Conservation (phyloP, 2,888 invertebrate genomes). For the Andrena chrysosceles region DNA sequence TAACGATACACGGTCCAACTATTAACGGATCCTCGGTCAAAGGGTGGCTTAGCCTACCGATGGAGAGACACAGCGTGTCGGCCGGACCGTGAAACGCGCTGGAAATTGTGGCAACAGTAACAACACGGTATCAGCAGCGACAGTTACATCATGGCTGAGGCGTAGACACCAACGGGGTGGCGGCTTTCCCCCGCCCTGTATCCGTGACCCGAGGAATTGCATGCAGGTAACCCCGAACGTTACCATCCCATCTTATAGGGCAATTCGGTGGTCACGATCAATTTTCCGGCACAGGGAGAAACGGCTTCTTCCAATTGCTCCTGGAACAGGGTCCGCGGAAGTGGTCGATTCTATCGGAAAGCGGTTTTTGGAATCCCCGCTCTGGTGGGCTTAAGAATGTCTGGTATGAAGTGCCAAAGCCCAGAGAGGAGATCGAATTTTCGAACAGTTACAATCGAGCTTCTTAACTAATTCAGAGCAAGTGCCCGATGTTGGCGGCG, state of each 20-base stretch:
- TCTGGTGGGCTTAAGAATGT: not conserved
- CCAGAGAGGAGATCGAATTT: not conserved
- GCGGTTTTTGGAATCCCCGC: slow-evolving; percentile 14
- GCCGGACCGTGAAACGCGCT: slow-evolving; percentile 61
- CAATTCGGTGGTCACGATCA: slow-evolving; percentile 65
- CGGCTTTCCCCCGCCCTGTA: slow-evolving; percentile 15
- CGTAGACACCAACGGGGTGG: slow-evolving; percentile 30
- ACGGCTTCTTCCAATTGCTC: slow-evolving; percentile 45
- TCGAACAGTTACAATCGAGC: too few relatives aligned
- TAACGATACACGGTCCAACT: slow-evolving; percentile 60
- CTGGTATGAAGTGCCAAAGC: not conserved
- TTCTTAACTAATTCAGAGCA: too few relatives aligned
- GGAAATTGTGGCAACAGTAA: slow-evolving; percentile 62
- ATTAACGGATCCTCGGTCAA: slow-evolving; percentile 71
- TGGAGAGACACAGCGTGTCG: slow-evolving; percentile 55
- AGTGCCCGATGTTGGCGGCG: too few relatives aligned
- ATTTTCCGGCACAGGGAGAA: slow-evolving; percentile 53
- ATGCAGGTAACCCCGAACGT: slow-evolving; percentile 53
- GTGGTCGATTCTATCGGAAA: slow-evolving; percentile 25
- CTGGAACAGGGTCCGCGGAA: not conserved
- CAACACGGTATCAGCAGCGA: slow-evolving; percentile 43
- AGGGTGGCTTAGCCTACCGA: slow-evolving; percentile 60
- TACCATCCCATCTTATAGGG: slow-evolving; percentile 63
- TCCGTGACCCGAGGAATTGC: slow-evolving; percentile 32
- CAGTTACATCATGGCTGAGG: slow-evolving; percentile 41